These are phyloP conservation scores for Alauda arvensis DNA, from an alignment of 2,797 vertebrate species.

Conservation along the genomic window DNA sequence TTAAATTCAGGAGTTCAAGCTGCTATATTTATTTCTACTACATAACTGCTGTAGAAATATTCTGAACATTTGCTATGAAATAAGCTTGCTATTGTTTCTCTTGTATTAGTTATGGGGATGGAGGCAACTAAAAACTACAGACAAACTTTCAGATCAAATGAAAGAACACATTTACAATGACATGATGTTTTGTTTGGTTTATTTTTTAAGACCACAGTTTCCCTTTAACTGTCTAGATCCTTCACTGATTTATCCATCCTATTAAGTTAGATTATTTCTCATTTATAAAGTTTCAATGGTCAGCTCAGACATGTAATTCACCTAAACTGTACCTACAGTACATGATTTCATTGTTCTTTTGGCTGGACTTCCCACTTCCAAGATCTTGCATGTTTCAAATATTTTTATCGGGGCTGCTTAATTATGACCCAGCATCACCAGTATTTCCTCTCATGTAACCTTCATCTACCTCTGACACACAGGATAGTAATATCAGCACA, in stretches of 20 bases:
- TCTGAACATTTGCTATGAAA: not conserved
- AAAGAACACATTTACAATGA: not conserved
- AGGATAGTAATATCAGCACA: rapidly evolving
- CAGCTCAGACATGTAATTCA: not conserved
- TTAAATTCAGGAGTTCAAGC: not conserved
- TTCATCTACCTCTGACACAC: not conserved
- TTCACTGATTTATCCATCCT: not conserved
- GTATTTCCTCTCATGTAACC: not conserved
- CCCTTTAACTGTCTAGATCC: not conserved
- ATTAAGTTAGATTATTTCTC: not conserved
- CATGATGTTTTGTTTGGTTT: not conserved
- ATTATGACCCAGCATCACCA: not conserved
- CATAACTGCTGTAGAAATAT: not conserved
- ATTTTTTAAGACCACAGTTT: not conserved
- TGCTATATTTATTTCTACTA: not conserved
- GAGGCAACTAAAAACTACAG: not conserved
- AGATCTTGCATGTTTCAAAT: not conserved
- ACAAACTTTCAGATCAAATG: not conserved
- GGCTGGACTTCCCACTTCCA: not conserved
- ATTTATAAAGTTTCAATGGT: not conserved
- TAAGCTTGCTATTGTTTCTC: not conserved
- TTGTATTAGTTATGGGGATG: not conserved
- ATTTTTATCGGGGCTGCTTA: not conserved
- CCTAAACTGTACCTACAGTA: not conserved
- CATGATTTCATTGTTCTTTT: not conserved